These are phyloP conservation scores for Mesochorus sp. DNA, from an alignment of 2,888 invertebrate genomes.

Conservation along the genomic window DNA sequence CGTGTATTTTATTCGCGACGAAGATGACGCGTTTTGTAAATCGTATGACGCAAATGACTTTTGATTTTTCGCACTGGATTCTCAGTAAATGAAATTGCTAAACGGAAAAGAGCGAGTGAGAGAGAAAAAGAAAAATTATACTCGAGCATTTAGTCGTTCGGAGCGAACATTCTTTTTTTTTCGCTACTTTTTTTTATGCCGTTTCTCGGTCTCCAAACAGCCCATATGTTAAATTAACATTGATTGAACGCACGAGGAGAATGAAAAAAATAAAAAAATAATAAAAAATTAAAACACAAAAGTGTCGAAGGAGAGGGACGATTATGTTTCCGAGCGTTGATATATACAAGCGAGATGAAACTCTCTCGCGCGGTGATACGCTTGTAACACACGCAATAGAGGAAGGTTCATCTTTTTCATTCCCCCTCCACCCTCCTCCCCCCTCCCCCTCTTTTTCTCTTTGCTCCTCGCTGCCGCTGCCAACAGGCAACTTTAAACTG, in stretches of 20 bases:
- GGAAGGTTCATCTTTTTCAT: constrained; percentile 3
- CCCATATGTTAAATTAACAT: constrained; percentile 55
- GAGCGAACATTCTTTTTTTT: not conserved
- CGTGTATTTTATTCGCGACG: too few species aligned
- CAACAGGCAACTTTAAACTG: constrained; percentile 9
- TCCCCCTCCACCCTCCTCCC: not conserved
- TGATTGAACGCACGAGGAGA: constrained; percentile 38
- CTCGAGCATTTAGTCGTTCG: too few species aligned
- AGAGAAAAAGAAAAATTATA: too few species aligned
- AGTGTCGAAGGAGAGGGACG: constrained; percentile 6
- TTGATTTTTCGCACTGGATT: not conserved
- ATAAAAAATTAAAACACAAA: constrained; percentile 15
- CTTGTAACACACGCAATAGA: not conserved
- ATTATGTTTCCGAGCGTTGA: not conserved
- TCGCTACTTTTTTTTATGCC: not conserved
- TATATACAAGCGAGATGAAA: constrained; percentile 17
- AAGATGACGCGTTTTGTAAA: not conserved
- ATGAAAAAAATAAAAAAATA: constrained; percentile 28
- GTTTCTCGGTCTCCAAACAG: not conserved
- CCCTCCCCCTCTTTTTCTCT: not conserved
- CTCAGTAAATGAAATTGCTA: constrained; percentile 7
- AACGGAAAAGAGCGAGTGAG: constrained; percentile 5
- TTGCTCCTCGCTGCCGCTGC: not conserved
- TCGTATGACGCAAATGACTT: constrained; percentile 19
- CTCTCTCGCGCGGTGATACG: constrained; percentile 8